Evolutionary conservation across 2,888 invertebrate species (phyloP), one percentile per base, ranked within the genome.

Genomic region (Scrobipalpa costella): DNA sequence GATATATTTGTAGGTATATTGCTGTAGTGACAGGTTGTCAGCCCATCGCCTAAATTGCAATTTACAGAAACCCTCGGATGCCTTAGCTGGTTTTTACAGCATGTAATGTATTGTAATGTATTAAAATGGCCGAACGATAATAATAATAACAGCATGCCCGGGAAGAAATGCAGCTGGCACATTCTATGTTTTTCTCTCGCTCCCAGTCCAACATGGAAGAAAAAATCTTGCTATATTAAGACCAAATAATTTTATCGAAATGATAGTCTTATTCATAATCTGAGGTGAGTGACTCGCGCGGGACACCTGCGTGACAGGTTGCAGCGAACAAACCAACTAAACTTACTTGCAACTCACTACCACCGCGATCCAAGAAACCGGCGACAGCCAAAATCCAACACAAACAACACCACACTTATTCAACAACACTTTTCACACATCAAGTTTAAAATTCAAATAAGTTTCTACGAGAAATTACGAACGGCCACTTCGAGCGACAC

Each of bases 221-320:
- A n/a, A n/a, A n/a, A n/a, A n/a, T n/a, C n/a, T n/a, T n/a, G n/a
- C n/a, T n/a, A n/a, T n/a, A n/a, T n/a, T n/a, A n/a, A n/a, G n/a
- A n/a, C n/a, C n/a, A 52, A 52, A 52, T 7, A n/a, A 13, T 52
- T 13, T 33, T 52, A 19, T 52, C 27, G 19, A 33, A 52, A 52
- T 11, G 27, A 52, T 33, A 21, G 34, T 33, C 27, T 34, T 34
- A 55, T 55, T 55, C 55, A 55, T 55, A 79, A 76, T 80, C 73
- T 72, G 79, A 86, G 88, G 88, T 88, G 85, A 88, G 79, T 88
- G 88, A 89, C 88, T 87, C 80, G 73, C 64, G 77, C 50, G 55
- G 27, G 88, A 88, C 90, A 90, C 90, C 90, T 90, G 89, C 85
- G 85, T 86, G 88, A 90, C 90, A 90, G 88, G 89, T 89, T 89